These are phyloP conservation scores for Pangasius krempfi DNA, from an alignment of 2,797 vertebrate species.

Conservation along the genomic window DNA sequence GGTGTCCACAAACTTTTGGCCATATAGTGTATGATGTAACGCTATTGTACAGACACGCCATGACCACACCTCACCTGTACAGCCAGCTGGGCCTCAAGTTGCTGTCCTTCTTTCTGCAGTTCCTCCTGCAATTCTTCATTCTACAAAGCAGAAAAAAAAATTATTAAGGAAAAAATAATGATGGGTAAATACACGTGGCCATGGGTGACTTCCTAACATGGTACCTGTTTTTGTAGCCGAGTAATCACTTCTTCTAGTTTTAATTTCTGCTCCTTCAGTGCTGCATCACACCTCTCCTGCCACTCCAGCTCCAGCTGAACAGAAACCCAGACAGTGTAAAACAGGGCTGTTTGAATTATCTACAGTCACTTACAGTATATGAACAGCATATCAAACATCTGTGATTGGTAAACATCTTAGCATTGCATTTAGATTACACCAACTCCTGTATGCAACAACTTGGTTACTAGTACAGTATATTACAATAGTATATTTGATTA, in stretches of 20 bases:
- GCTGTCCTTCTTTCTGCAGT: slow-evolving; percentile 56
- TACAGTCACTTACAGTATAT: neutral
- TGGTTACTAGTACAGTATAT: neutral
- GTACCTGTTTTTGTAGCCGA: slow-evolving; percentile 74
- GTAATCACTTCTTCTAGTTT: slow-evolving; percentile 66
- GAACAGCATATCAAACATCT: neutral
- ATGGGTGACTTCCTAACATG: neutral
- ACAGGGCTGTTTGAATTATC: neutral
- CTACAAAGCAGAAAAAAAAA: slow-evolving; percentile 59
- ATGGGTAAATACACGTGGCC: neutral
- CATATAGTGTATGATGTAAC: neutral
- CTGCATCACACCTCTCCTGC: slow-evolving; percentile 67
- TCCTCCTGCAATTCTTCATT: slow-evolving; percentile 69
- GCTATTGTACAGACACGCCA: neutral
- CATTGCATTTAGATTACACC: neutral
- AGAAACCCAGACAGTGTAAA: neutral
- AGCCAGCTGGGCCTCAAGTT: slow-evolving; percentile 60
- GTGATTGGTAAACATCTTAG: neutral
- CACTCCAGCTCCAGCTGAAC: slow-evolving; percentile 65
- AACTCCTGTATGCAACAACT: neutral
- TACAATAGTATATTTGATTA: neutral
- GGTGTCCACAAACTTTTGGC: too few species aligned
- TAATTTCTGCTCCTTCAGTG: slow-evolving; percentile 72
- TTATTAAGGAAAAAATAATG: neutral
- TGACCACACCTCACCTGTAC: slow-evolving; percentile 28